Percentiles rank a stretch among this genome's conserved stretches.
These are phyloP conservation scores for Lysandra coridon DNA, from an alignment of 2,888 invertebrate species.

Conservation along the genomic window DNA sequence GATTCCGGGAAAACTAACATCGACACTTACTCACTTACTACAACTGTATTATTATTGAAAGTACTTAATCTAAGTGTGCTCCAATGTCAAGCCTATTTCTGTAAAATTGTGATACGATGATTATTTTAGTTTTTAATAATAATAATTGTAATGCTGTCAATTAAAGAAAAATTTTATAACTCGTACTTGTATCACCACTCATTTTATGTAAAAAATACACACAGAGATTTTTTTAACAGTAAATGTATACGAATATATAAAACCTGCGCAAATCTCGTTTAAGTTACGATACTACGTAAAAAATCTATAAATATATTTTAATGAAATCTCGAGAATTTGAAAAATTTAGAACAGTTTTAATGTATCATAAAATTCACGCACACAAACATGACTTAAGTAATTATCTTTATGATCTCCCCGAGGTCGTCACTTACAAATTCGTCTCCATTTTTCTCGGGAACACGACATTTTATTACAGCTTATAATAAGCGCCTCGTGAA, in stretches of 20 bases:
- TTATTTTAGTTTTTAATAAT: no score
- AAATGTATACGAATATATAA: neutral
- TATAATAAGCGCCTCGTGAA: constrained; percentile 24
- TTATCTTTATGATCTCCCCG: constrained; percentile 19
- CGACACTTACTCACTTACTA: neutral
- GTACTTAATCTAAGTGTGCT: no score
- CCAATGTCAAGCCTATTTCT: no score
- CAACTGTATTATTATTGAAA: no score
- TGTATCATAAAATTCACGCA: constrained; percentile 28
- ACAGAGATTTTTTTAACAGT: neutral
- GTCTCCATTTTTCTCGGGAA: constrained; percentile 28
- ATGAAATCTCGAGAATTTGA: constrained; percentile 1
- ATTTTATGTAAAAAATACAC: neutral
- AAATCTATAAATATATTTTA: neutral
- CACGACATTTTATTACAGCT: constrained; percentile 18
- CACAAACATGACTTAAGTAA: constrained; percentile 22
- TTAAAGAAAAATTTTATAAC: no score
- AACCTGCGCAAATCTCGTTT: neutral
- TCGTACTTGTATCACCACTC: no score
- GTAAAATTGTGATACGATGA: no score
- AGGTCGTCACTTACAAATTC: constrained; percentile 29
- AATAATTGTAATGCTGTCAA: no score
- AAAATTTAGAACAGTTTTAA: constrained; percentile 20
- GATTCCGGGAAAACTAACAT: neutral
- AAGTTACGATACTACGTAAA: neutral